Conservation (phyloP, 1,140 invertebrate genomes). For the Dendroctonus valens region DNA sequence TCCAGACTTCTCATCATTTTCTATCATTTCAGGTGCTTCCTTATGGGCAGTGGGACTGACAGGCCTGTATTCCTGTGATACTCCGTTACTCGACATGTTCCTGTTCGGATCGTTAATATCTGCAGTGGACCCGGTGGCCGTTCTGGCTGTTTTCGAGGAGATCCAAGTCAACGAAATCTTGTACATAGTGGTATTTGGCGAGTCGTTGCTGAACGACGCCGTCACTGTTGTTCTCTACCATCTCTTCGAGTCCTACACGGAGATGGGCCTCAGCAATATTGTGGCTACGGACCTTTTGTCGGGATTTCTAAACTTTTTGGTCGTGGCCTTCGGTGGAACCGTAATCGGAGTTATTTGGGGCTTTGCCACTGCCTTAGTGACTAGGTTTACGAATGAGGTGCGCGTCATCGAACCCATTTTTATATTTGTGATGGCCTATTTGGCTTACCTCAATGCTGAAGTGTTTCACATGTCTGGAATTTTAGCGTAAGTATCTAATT, state of each 20-base stretch:
- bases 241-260: slow-evolving; percentile 89
- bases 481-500: slow-evolving; percentile 76
- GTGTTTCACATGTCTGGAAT: slow-evolving; percentile 99
- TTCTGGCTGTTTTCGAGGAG: slow-evolving; percentile 98
- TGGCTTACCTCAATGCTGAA: slow-evolving; percentile 95
- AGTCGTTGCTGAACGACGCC: slow-evolving; percentile 96
- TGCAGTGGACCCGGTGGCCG: slow-evolving; percentile 98
- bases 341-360: slow-evolving; percentile 95
- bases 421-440: slow-evolving; percentile 98
- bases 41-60: slow-evolving; percentile 81
- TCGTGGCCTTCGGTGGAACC: slow-evolving; percentile 91
- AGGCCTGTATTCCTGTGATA: slow-evolving; percentile 79
- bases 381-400: slow-evolving; percentile 92
- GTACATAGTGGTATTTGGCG: slow-evolving; percentile 99
- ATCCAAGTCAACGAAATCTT: slow-evolving; percentile 98
- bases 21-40: slow-evolving; percentile 66
- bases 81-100: slow-evolving; percentile 83
- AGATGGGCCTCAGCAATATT: slow-evolving; percentile 78
- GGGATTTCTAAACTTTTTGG: slow-evolving; percentile 89
- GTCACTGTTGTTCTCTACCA: slow-evolving; percentile 94
- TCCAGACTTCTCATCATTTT: no score
- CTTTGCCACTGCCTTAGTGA: slow-evolving; percentile 91
- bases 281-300: slow-evolving; percentile 76
- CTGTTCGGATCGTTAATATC: slow-evolving; percentile 95
- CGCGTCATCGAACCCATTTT: slow-evolving; percentile 98